Base-by-base conservation (phyloP, 2,113 vertebrate genomes). In the Microtus pennsylvanicus region DNA sequence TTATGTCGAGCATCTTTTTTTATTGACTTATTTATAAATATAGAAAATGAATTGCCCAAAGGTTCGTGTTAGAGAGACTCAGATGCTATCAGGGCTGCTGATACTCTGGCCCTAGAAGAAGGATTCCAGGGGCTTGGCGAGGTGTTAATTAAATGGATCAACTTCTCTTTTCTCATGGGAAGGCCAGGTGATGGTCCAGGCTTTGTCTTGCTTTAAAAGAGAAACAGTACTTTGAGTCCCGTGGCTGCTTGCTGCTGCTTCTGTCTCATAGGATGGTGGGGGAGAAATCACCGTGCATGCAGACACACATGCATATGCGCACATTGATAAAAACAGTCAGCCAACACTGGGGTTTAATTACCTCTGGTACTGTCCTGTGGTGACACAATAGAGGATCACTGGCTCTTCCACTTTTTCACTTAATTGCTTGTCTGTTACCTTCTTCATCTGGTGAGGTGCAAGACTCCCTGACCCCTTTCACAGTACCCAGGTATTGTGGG, bases 1-100 rank as follows among this genome's bases (percentile, higher is more conserved):
- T 98, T 92, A 97, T 96, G 95, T 93, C 50, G 67, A 88, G 96
- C 95, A 96, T 85, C 96, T 97, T 96, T 96, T 97, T 96, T 95
- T 96, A 91, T 97, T 96, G 97, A 97, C 97, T 98, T 98, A 97
- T 83, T 98, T 97, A 67, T 92, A 98, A 89, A 83, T 83, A 75
- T 88, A 94, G 96, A 93, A 97, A 97, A 98, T 86, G 90, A 97
- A 96, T 97, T 94, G 80, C 91, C 97, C 90, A 89, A 97, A 97
- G 96, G 70, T 93, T 94, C 93, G 52, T 95, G 76, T 75, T 94
- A 69, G 92, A 87, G 72, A 13, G 21, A 42, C n/a, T 58, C 92
- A 22, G 90, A 86, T 92, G 52, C 77, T 86, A 30, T 93, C 42
- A 47, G 89, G 33, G 33, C 69, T 65, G n/a, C 14, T 28, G 65